Percentiles rank a stretch among this genome's conserved stretches.
Conservation (phyloP, 2,797 vertebrate genomes). For the Pantherophis alleghaniensis region DNA sequence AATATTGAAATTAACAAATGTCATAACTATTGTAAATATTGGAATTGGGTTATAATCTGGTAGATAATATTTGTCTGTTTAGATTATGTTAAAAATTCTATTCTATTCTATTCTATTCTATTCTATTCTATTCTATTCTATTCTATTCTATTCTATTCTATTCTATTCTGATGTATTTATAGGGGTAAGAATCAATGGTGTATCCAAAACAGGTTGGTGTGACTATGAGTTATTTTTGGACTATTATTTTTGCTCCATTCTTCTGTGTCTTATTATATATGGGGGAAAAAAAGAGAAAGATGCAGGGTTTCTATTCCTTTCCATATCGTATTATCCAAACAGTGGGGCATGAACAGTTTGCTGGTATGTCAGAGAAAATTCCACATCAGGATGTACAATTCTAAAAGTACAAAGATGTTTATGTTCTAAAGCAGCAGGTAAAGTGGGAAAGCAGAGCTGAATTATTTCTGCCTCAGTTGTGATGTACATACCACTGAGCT, state of each 20-base stretch:
- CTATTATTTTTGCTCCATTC: background rate
- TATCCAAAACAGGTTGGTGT: background rate
- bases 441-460: background rate
- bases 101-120: no score
- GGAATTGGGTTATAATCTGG: background rate
- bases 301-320: background rate
- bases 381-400: background rate
- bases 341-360: background rate
- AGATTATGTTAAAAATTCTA: background rate
- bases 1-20: background rate
- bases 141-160: no score
- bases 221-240: background rate
- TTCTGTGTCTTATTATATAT: background rate
- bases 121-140: no score
- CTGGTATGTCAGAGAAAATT: background rate
- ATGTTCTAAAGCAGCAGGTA: background rate
- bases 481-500: background rate
- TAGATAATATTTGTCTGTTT: background rate
- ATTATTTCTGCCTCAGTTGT: background rate
- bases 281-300: background rate
- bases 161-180: background rate
- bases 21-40: background rate
- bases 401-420: background rate
- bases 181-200: background rate
- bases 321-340: background rate